phyloP scores from a whole-genome alignment of 2,888 invertebrate genomes.

The Aleiodes alternator region DNA sequence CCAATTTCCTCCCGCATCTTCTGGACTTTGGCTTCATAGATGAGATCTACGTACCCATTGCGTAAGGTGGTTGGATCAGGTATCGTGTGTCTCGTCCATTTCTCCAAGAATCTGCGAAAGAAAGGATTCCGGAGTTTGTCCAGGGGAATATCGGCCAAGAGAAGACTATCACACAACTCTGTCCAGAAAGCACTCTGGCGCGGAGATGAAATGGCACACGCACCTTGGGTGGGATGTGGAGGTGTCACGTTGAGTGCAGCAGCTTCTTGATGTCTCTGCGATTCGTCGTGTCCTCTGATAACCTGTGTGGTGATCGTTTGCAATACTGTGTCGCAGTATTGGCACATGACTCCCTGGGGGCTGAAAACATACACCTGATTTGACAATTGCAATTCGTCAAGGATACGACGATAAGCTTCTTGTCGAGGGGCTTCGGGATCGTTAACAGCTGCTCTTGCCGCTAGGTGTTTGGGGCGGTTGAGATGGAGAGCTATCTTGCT shows the following conservation, averaged over 20 bases:
- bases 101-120: neutral
- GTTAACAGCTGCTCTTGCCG: neutral
- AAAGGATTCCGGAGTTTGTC: conserved; percentile 1
- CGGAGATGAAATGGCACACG: neutral
- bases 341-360: neutral
- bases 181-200: neutral
- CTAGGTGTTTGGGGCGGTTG: neutral
- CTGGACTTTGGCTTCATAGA: neutral
- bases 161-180: conserved; percentile 12
- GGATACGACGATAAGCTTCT: neutral
- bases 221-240: neutral
- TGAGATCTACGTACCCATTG: neutral
- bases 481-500: neutral
- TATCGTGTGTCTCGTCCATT: conserved; percentile 14
- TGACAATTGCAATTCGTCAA: neutral
- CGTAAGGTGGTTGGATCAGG: conserved; percentile 11
- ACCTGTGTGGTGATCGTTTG: neutral
- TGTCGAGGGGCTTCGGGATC: neutral
- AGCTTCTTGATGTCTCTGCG: neutral
- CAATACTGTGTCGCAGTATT: neutral
- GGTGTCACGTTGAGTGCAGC: neutral
- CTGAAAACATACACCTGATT: neutral
- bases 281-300: neutral
- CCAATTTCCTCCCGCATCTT: too few relatives aligned
- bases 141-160: conserved; percentile 25